Percentiles rank a stretch among this genome's conserved stretches.
phyloP scores from a whole-genome alignment of 2,888 invertebrate genomes.

The Parelbella ahira region DNA sequence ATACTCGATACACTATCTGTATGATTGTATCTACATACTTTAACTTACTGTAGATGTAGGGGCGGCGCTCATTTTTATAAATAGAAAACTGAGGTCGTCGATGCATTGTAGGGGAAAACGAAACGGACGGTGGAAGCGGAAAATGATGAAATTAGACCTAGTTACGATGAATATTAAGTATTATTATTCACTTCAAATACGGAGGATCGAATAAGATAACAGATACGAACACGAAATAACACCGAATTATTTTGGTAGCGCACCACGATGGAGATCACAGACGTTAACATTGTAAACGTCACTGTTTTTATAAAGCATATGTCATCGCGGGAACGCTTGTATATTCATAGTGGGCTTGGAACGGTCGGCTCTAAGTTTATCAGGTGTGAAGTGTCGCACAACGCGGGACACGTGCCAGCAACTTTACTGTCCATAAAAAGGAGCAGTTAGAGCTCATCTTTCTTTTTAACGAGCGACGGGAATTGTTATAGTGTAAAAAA shows the following conservation, averaged over 20 bases:
- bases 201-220: no score
- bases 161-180: constrained; percentile 8
- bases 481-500: constrained; percentile 74
- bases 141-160: constrained; percentile 14
- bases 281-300: no score
- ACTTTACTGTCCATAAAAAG: constrained; percentile 76
- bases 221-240: no score
- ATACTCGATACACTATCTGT: constrained; percentile 18
- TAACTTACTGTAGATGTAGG: constrained; percentile 5
- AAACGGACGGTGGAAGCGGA: constrained; percentile 1
- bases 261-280: no score
- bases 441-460: constrained; percentile 75
- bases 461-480: constrained; percentile 73
- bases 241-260: no score
- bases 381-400: constrained; percentile 54
- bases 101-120: no score
- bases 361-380: constrained; percentile 44
- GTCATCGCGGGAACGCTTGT: constrained; percentile 8
- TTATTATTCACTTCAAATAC: constrained; percentile 4
- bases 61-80: constrained; percentile 23
- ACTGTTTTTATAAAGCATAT: background rate
- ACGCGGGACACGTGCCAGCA: constrained; percentile 61
- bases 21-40: background rate
- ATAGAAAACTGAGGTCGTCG: constrained; percentile 25
- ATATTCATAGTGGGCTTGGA: constrained; percentile 26